A percentile compares a stretch with the other conserved stretches of the same genome.
Evolutionary conservation across 1,140 invertebrate species (phyloP).

Genomic region (Drosophila arawakana): DNA sequence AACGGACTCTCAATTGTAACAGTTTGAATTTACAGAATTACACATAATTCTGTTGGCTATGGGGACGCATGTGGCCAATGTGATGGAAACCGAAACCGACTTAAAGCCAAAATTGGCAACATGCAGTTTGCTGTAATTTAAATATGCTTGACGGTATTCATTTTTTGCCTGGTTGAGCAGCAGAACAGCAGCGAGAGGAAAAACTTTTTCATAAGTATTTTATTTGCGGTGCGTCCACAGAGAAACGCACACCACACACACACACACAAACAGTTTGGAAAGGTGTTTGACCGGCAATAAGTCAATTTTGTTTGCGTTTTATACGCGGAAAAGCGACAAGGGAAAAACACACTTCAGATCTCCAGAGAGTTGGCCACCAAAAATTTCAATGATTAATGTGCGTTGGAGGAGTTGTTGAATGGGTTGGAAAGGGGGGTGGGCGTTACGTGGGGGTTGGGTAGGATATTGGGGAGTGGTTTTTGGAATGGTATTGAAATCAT

Average conservation of each 20-base stretch:
- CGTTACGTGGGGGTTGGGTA: background rate
- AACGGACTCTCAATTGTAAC: slow-evolving; percentile 1
- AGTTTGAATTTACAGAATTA: background rate
- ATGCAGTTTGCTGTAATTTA: slow-evolving; percentile 68
- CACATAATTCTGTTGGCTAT: slow-evolving; percentile 1
- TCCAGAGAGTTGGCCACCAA: slow-evolving; percentile 76
- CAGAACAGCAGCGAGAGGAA: slow-evolving; percentile 10
- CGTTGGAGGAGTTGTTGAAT: slow-evolving; percentile 72
- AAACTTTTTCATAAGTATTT: slow-evolving; percentile 80
- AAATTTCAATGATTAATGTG: slow-evolving; percentile 82
- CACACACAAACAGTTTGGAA: slow-evolving; percentile 61
- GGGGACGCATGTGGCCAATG: background rate
- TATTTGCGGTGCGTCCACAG: slow-evolving; percentile 58
- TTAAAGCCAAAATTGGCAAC: slow-evolving; percentile 69
- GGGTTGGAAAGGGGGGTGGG: slow-evolving; percentile 50
- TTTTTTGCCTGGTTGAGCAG: slow-evolving; percentile 28
- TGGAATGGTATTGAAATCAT: slow-evolving; percentile 13
- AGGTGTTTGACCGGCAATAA: slow-evolving; percentile 83
- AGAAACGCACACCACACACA: slow-evolving; percentile 15
- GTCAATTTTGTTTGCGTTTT: slow-evolving; percentile 81
- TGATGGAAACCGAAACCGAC: slow-evolving; percentile 26
- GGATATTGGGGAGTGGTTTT: background rate
- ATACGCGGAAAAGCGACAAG: slow-evolving; percentile 55
- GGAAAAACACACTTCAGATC: slow-evolving; percentile 43
- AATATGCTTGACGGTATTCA: slow-evolving; percentile 60